Evolutionary conservation across 1,140 invertebrate genomes (phyloP), one percentile per base, ranked within the genome.

Genomic region (Drepana arcuata): DNA sequence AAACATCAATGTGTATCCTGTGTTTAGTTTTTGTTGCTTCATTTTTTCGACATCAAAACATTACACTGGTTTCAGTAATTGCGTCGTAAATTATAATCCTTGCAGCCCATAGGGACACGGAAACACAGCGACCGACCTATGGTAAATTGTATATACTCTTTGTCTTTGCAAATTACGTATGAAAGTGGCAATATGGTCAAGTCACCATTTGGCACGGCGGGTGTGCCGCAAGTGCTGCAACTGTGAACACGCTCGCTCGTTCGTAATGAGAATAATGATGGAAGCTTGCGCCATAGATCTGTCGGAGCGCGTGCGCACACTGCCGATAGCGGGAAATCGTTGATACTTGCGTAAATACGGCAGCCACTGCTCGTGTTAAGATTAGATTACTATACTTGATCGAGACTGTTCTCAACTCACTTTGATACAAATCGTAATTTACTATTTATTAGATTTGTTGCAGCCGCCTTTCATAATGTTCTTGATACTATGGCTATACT

Each of bases 311-410:
- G 67, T 65, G 60, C 58, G 55, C 49, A 27, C 60, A 48, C 42
- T 54, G 50, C 52, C 59, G 66, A 68, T 66, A 41, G 58, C 49
- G 60, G 51, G 56, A 66, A 68, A 64, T 63, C 60, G 52, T 52
- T 45, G 49, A 54, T 57, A 62, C 72, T 80, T 80, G 73, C 75
- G 71, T 72, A 78, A 80, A 66, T 56, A 55, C 55, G 44, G 62
- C 60, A 64, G 66, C 53, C 24, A 29, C 26, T 40, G 42, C 42
- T 39, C 37, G 39, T 41, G 30, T 43, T 43, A 14, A 46, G 30
- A 42, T 51, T 40, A 49, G 51, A 40, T 43, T 44, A n/a, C n/a
- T n/a, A n/a, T 32, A 46, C 10, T 32, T 16, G 26, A 49, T 42
- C 34, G 12, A 46, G 16, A 42, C n/a, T 29, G 26, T 16, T 34